A percentile compares a stretch with the other conserved stretches of the same genome.
Evolutionary conservation across 2,113 vertebrate genomes (phyloP).

Genomic region (Orientallactaga bullata): DNA sequence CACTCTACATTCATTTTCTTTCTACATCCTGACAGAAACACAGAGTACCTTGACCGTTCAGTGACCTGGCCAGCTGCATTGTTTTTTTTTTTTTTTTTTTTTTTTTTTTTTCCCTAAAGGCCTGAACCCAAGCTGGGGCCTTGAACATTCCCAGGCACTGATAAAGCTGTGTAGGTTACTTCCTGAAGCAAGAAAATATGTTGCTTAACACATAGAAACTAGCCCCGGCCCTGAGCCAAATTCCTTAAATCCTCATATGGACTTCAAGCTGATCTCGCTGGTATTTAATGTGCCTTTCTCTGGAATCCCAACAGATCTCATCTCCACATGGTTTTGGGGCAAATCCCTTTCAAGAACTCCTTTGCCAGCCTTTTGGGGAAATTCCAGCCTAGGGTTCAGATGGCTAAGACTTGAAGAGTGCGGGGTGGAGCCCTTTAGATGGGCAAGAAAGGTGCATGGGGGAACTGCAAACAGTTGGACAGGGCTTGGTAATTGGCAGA

Average conservation of each 20-base stretch:
- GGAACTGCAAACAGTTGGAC: constrained; percentile 13
- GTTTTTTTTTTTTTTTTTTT: too few species aligned
- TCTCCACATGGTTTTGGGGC: not conserved
- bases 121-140: not conserved
- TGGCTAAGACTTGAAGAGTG: not conserved
- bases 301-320: not conserved
- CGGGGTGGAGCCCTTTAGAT: not conserved
- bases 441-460: not conserved
- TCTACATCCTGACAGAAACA: not conserved
- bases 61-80: constrained; percentile 37
- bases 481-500: not conserved
- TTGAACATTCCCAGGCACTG: constrained; percentile 44
- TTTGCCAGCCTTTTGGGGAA: not conserved
- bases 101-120: not conserved
- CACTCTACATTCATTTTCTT: not conserved
- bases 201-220: constrained; percentile 40
- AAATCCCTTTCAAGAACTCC: not conserved
- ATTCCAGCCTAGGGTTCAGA: not conserved
- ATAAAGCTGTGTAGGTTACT: constrained; percentile 46
- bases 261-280: not conserved
- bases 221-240: not conserved
- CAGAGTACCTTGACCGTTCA: constrained; percentile 10
- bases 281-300: not conserved
- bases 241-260: constrained; percentile 19
- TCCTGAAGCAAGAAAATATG: not conserved